Base-by-base conservation (phyloP, 2,888 invertebrate genomes). In the Exephanes ischioxanthus region DNA sequence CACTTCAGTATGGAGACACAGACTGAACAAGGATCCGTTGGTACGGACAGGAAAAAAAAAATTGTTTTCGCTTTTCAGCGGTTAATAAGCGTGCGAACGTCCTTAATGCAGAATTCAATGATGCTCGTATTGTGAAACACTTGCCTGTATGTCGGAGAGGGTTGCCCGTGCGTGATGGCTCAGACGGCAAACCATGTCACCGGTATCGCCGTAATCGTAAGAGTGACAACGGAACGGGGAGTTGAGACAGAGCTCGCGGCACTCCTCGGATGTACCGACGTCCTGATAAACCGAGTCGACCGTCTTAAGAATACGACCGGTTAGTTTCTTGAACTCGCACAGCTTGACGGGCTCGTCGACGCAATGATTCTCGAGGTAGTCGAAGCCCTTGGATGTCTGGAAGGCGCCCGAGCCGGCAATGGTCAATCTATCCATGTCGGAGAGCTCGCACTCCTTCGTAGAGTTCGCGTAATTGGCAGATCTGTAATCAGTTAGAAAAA, bases 211-310 rank as follows among this genome's bases (percentile, higher is more conserved):
- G 94, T 97, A 98, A 94, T 98, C 98, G 94, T 98, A 98, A 11
- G 98, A 98, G 94, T 98, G 98, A 94, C 98, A 98, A 93, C 97
- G 96, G 92, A 93, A 98, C 61, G 98, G 98, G 51, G 98, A 98
- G 94, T 97, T 97, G 81, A 98, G 95, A 94, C 98, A 98, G 87
- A 98, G 95, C 93, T 98, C 98, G 84, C 98, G 96, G 94, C 98
- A 98, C 95, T 98, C 98, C 92, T 98, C 98, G 84, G 97, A 95
- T 30, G 97, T 97, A 88, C 97, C 97, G 71, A 98, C 97, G 91
- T 98, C 98, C 95, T 98, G 97, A 93, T 98, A 98, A 33, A 98
- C 98, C 2, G 98, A 98, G 93, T 98, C 98, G 70, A 98, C 98
- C 0, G 98, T 98, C 94, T 98, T 98, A 88, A 98, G 94, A 90